These are phyloP conservation scores for Peromyscus nudipes DNA, from an alignment of 2,797 vertebrate species.

Conservation along the genomic window DNA sequence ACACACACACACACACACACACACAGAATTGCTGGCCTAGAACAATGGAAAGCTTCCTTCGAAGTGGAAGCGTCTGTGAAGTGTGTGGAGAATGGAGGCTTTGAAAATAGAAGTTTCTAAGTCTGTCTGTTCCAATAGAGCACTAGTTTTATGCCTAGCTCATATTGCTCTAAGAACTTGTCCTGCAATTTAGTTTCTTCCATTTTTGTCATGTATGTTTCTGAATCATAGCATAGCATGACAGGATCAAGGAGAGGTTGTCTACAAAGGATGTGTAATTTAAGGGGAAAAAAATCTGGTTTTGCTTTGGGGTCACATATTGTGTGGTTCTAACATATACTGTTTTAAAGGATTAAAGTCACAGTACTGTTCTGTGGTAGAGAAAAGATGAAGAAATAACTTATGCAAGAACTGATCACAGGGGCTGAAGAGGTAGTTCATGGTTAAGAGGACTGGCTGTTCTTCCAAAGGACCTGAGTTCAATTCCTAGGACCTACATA, in stretches of 20 bases:
- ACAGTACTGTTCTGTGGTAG: not conserved
- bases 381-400: slow-evolving; percentile 24
- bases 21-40: not conserved
- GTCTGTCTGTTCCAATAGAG: not conserved
- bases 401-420: not conserved
- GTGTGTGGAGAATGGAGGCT: not conserved
- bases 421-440: not conserved
- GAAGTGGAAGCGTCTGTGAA: not conserved
- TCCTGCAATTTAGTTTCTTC: not conserved
- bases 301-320: not conserved
- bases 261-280: not conserved
- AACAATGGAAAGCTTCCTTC: not conserved
- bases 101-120: slow-evolving; percentile 5
- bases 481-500: not conserved
- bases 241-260: not conserved
- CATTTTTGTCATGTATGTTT: not conserved
- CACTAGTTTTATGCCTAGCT: not conserved
- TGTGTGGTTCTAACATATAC: not conserved
- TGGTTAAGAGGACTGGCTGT: not conserved
- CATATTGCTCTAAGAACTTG: not conserved
- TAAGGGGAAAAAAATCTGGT: not conserved
- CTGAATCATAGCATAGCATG: not conserved
- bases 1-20: not conserved
- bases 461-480: not conserved
- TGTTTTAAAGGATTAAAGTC: not conserved